Base-by-base conservation (phyloP, 2,888 invertebrate genomes). In the Melitaea athalia region DNA sequence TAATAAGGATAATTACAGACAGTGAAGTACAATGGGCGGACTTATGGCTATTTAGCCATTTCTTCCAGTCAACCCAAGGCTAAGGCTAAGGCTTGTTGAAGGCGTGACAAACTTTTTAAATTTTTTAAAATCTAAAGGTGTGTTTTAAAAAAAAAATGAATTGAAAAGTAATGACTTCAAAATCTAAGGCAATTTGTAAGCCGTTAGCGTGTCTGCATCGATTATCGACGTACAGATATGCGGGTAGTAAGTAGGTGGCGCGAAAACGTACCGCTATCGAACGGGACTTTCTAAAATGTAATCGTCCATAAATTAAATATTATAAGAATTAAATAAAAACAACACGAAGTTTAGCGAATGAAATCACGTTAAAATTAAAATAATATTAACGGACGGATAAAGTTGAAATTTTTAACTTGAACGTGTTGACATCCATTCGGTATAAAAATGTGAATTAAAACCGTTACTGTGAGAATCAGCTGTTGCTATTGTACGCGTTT, bases 401-500 rank as follows among this genome's bases (percentile, higher is more conserved):
- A 70, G 63, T 74, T 68, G 68, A 72, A 69, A 74, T 71, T 67
- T 70, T 72, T 70, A 64, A 68, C 70, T 57, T 64, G 72, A 70
- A 72, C 62, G 67, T 70, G 67, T 72, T 68, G 70, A 72, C 72
- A 70, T 70, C 61, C 65, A 70, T 70, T 63, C 63, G 63, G 63
- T 61, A 68, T 72, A 72, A 72, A 72, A 70, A 69, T 69, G 65
- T 69, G 69, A 68, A 75, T 77, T 68, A 78, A 63, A 86, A 86
- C 90, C 88, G 90, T 90, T 89, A 88, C 84, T 79, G 75, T 82
- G 78, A 72, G 83, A 86, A 89, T 89, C 90, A 91, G 90, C 90
- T 91, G 90, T 89, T 85, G 74, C 75, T 66, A 81, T 84, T 80
- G 80, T 82, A 81, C 79, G 77, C 76, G 77, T 77, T 78, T 76